Base-by-base conservation (phyloP, 2,888 invertebrate species). In the Heliconius aoede region DNA sequence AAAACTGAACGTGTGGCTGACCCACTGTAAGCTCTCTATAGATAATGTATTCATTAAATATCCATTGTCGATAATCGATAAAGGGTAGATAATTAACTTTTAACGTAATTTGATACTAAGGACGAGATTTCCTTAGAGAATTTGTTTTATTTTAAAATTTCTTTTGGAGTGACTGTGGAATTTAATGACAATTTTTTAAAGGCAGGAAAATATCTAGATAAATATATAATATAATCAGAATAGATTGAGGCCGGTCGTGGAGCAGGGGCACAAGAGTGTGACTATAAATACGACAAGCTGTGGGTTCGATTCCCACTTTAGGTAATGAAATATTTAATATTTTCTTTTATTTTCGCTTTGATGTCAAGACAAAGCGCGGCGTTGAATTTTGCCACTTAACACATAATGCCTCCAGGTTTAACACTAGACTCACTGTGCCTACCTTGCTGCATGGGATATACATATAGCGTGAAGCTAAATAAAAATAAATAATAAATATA, bases 1-100 rank as follows among this genome's bases (percentile, higher is more conserved):
- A 80, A 76, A 61, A 60, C 30, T 68, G 73, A 64, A 64, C 58
- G 55, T 62, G 72, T 40, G 74, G 64, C 67, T 61, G 79, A 74
- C 77, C 73, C 65, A 64, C n/a, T 72, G 18, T 21, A 18, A 58
- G 7, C 51, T 28, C 4, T 21, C 26, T 46, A 26, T 61, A 40
- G 46, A 46, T 26, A 51, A 64, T 51, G 26, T 60, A 40, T 61
- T 58, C 32, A 36, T 55, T 24, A 11, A 15, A 4, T 40, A 15
- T 18, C 46, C 18, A 9, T 32, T 32, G 11, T 32, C 32, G 32
- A 32, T 9, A 32, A 24, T 24, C n/a, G 30, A 51, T 55, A n/a
- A 68, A 55, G n/a, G 30, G 30, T n/a, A 13, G 21, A 32, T 69
- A 30, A 15, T 55, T 51, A 9, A 60, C 60, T 60, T 30, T 30